Base-by-base conservation (phyloP, 2,888 invertebrate genomes). In the Apotomis turbidana region DNA sequence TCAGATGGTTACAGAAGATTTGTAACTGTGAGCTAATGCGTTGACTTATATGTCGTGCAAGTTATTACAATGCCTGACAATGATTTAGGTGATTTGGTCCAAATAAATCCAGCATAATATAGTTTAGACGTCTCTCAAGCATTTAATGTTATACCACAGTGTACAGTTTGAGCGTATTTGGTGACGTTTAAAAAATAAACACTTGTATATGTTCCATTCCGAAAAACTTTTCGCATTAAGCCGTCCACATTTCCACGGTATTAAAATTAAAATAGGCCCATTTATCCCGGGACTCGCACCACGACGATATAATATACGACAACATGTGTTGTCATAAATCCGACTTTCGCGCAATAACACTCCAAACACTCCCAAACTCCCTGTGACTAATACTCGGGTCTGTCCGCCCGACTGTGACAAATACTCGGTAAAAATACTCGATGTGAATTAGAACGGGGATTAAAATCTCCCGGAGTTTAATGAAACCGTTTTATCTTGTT, bases 201-300 rank as follows among this genome's bases (percentile, higher is more conserved):
- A 51, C 10, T 44, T 64, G 36, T 66, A 49, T 60, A 55, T 66
- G 54, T 55, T 54, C 13, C 54, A n/a, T n/a, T 8, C 8, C 10
- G 27, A 66, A 66, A 71, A 64, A 41, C 44, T 54, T 59, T 66
- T 9, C 52, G 9, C 71, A 8, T 15, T 49, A 59, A 52, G 10
- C 12, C 52, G 36, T n/a, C 49, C 62, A 58, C 60, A 61, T 60
- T 68, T 52, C 64, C 64, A 5, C 60, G 49, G 27, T 57, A 71
- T 71, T 67, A 71, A 71, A 71, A 67, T 71, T 59, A 66, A 71
- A 71, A 71, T 60, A 54, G 54, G 55, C 49, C 66, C 60, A 61
- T 71, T 71, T 51, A 59, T 71, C n/a, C 54, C 38, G 41, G 13
- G 59, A 49, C 36, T 46, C 57, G 66, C 13, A 55, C 8, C 15